Evolutionary conservation across 2,888 invertebrate genomes (phyloP).

Genomic region (Steinernema hermaphroditum): DNA sequence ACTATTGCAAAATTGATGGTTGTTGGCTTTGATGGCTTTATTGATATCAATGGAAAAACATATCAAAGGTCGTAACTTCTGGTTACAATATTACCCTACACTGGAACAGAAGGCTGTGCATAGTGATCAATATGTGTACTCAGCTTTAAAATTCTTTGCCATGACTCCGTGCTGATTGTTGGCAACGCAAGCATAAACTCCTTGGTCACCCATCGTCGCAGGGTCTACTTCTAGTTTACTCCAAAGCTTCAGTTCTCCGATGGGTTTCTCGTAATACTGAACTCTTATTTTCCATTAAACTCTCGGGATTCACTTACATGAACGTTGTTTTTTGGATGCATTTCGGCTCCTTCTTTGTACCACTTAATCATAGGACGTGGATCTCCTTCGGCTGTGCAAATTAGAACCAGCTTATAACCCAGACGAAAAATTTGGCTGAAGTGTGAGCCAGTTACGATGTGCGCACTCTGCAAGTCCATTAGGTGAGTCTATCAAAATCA

Average conservation of each 20-base stretch:
- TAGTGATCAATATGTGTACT: slow-evolving; percentile 63
- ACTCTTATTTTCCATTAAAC: slow-evolving; percentile 33
- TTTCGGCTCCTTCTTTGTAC: slow-evolving; percentile 92
- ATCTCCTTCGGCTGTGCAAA: slow-evolving; percentile 85
- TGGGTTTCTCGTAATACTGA: slow-evolving; percentile 65
- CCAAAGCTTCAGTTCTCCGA: slow-evolving; percentile 60
- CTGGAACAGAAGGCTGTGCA: too few relatives aligned
- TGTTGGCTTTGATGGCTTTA: too few relatives aligned
- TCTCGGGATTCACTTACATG: slow-evolving; percentile 51
- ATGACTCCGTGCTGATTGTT: slow-evolving; percentile 65
- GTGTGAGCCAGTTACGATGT: slow-evolving; percentile 64
- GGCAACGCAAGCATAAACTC: slow-evolving; percentile 63
- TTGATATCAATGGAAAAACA: too few relatives aligned
- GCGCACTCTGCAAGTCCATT: slow-evolving; percentile 58
- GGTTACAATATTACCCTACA: too few relatives aligned
- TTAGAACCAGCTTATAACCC: slow-evolving; percentile 89
- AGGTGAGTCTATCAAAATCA: background rate
- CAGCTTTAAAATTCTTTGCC: slow-evolving; percentile 66
- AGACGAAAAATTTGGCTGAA: slow-evolving; percentile 69
- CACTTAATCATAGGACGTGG: slow-evolving; percentile 90
- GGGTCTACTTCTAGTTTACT: slow-evolving; percentile 66
- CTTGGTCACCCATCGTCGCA: slow-evolving; percentile 66
- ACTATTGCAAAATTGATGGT: too few relatives aligned
- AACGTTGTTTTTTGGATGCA: slow-evolving; percentile 72
- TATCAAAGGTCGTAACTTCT: too few relatives aligned